Percentiles rank a stretch among this genome's conserved stretches.
phyloP scores from a whole-genome alignment of 2,797 vertebrate species.

The Urophycis tenuis region DNA sequence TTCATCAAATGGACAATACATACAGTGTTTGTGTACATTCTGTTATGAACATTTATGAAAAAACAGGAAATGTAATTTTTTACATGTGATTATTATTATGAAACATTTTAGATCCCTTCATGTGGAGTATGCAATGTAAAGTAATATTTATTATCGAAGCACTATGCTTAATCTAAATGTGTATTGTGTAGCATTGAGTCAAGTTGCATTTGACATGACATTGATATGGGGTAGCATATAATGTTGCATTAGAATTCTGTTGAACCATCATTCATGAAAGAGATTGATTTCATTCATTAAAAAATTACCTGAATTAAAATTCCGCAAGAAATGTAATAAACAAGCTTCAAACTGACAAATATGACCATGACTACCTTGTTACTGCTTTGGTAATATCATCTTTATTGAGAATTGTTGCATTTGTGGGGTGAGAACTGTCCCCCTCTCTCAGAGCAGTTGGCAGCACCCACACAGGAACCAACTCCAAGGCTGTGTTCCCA shows the following conservation, averaged over 20 bases:
- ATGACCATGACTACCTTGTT: background rate
- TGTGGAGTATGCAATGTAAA: slow-evolving; percentile 30
- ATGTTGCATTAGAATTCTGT: slow-evolving; percentile 8
- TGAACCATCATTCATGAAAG: background rate
- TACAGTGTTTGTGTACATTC: background rate
- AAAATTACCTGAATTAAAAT: background rate
- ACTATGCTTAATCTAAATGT: slow-evolving; percentile 18
- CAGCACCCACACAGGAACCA: too few relatives aligned
- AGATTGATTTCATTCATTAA: background rate
- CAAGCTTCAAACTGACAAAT: background rate
- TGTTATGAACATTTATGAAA: background rate
- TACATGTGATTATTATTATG: slow-evolving; percentile 35
- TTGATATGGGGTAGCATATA: background rate
- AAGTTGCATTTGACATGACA: slow-evolving; percentile 37
- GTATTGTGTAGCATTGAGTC: slow-evolving; percentile 33
- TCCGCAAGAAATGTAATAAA: slow-evolving; percentile 1
- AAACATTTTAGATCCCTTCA: slow-evolving; percentile 10
- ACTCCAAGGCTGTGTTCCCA: too few relatives aligned
- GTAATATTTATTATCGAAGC: slow-evolving; percentile 17
- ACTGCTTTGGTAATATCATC: background rate
- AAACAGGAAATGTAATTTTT: slow-evolving; percentile 16
- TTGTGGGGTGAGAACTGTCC: too few relatives aligned
- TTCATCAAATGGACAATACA: background rate
- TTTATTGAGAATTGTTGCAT: background rate
- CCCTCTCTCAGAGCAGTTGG: too few relatives aligned